Evolutionary conservation across 2,888 invertebrate species (phyloP).

Genomic region (Tenthredo mesomela): DNA sequence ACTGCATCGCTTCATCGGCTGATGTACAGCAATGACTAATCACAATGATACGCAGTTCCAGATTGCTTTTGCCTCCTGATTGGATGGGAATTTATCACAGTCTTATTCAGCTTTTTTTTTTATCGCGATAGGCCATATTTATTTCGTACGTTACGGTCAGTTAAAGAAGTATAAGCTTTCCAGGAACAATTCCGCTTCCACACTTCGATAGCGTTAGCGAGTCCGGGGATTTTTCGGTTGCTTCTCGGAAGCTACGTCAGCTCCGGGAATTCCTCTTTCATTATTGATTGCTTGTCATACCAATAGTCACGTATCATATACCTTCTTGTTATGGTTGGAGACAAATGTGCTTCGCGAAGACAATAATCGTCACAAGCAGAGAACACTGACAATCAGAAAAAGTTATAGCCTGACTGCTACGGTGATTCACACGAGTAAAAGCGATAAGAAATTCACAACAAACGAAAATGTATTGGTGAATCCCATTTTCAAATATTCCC

Average conservation of each 20-base stretch:
- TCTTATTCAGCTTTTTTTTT: background rate
- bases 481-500: too few species aligned
- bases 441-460: background rate
- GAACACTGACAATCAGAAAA: background rate
- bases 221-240: background rate
- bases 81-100: background rate
- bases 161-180: background rate
- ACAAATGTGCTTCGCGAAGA: background rate
- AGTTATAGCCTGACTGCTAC: background rate
- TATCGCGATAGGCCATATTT: background rate
- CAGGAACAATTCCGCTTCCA: background rate
- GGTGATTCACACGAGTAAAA: background rate
- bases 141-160: background rate
- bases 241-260: background rate
- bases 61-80: background rate
- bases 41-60: background rate
- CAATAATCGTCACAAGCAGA: background rate
- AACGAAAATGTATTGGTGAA: too few species aligned
- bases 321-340: background rate
- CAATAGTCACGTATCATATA: background rate
- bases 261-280: background rate
- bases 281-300: background rate
- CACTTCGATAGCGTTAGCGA: background rate
- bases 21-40: slow-evolving; percentile 6
- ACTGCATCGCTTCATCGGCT: background rate